These are phyloP conservation scores for Meloidogyne floridensis DNA, from an alignment of 1,140 invertebrate genomes.

Conservation along the genomic window DNA sequence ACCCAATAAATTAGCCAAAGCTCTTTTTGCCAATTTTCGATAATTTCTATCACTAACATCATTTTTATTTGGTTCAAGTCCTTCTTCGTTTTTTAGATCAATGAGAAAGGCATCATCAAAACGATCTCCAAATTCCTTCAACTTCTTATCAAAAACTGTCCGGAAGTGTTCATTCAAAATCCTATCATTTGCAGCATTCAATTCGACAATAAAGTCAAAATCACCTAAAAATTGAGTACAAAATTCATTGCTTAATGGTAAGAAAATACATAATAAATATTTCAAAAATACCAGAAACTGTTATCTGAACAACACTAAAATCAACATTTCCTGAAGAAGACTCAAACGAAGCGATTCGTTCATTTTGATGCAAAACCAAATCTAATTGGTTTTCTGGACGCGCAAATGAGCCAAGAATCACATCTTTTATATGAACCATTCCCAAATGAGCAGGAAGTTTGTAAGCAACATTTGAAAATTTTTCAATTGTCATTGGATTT, in stretches of 20 bases:
- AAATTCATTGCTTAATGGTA: not conserved
- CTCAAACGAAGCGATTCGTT: not conserved
- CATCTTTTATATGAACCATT: constrained; percentile 29
- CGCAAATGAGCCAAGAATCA: constrained; percentile 35
- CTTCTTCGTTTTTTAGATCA: not conserved
- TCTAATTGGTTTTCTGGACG: constrained; percentile 10
- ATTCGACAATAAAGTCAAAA: constrained; percentile 20
- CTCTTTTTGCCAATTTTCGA: constrained; percentile 68
- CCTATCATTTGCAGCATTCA: constrained; percentile 13
- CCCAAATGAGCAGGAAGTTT: constrained; percentile 19
- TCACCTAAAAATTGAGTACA: constrained; percentile 24
- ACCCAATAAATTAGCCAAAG: constrained; percentile 79
- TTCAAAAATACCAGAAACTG: constrained; percentile 21
- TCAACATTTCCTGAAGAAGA: constrained; percentile 7
- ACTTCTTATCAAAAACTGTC: constrained; percentile 11
- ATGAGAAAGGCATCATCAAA: constrained; percentile 36
- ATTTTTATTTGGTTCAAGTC: not conserved
- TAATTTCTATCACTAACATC: not conserved
- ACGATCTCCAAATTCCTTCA: constrained; percentile 17
- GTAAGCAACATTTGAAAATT: constrained; percentile 20
- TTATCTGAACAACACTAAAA: constrained; percentile 35
- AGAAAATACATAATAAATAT: not conserved
- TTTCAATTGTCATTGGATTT: not conserved
- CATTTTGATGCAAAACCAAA: constrained; percentile 23
- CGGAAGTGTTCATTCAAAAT: not conserved